These are phyloP conservation scores for Pollachius pollachius DNA, from an alignment of 2,113 vertebrate genomes.

Conservation along the genomic window DNA sequence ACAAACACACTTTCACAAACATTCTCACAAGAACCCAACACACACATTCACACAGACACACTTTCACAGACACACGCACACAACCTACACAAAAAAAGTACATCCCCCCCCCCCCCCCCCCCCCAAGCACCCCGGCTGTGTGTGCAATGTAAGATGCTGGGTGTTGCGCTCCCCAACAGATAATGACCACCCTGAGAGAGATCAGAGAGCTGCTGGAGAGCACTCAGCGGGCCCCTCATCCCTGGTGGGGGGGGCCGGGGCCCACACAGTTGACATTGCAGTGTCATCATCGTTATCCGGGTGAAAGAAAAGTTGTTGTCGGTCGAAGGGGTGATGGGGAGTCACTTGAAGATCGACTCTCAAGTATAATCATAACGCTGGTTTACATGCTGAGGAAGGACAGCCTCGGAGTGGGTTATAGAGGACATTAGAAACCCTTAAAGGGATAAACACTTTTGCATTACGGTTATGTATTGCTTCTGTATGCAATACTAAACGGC, in stretches of 20 bases:
- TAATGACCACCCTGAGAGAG: no score
- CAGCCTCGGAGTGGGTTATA: no score
- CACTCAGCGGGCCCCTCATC: slow-evolving; percentile 25
- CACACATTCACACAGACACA: slow-evolving; percentile 12
- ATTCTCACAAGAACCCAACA: background rate
- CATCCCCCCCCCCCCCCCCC: background rate
- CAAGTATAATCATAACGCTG: slow-evolving; percentile 12
- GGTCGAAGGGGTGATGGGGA: slow-evolving; percentile 14
- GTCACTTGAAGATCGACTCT: slow-evolving; percentile 33
- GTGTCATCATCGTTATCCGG: slow-evolving; percentile 57
- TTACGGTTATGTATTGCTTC: no score
- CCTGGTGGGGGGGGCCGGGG: slow-evolving; percentile 1
- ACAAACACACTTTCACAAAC: slow-evolving; percentile 4
- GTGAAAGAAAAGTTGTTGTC: background rate
- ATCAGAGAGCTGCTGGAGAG: slow-evolving; percentile 19
- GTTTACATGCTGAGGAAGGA: no score
- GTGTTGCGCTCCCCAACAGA: no score
- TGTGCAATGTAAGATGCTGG: no score
- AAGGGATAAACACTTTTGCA: no score
- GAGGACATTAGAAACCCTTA: no score
- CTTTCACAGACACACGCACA: no score
- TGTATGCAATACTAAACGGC: no score
- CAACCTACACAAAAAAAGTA: background rate
- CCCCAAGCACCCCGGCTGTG: no score
- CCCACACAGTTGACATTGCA: slow-evolving; percentile 47